phyloP scores from a whole-genome alignment of 2,113 vertebrate species.

The Columba janthina region DNA sequence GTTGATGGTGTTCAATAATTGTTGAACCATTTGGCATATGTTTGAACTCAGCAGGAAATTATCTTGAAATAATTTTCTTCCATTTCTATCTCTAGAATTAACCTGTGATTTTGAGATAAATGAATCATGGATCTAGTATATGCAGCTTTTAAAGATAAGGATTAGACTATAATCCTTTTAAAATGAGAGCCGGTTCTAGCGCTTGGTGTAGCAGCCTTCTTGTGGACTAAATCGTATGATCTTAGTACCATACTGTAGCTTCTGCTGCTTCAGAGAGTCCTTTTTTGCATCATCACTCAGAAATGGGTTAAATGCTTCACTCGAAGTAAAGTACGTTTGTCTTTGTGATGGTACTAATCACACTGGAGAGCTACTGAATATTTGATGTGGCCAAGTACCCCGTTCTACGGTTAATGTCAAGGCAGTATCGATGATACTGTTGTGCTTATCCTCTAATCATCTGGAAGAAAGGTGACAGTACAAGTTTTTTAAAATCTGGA shows the following conservation, averaged over 20 bases:
- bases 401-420: background rate
- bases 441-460: background rate
- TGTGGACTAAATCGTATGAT: background rate
- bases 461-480: background rate
- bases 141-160: background rate
- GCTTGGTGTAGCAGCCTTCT: background rate
- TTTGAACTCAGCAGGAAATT: background rate
- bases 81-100: background rate
- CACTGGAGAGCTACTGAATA: background rate
- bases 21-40: background rate
- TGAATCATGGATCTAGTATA: background rate
- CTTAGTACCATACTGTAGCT: background rate
- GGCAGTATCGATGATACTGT: background rate
- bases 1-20: background rate
- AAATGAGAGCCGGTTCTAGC: background rate
- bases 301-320: background rate
- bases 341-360: background rate
- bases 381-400: background rate
- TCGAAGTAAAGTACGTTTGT: background rate
- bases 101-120: background rate
- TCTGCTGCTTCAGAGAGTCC: background rate
- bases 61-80: background rate
- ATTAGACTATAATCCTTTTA: background rate
- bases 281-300: slow-evolving; percentile 17
- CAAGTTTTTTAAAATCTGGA: background rate